These are phyloP conservation scores for Scaptomyza polygonia DNA, from an alignment of 2,888 invertebrate genomes.

Conservation along the genomic window DNA sequence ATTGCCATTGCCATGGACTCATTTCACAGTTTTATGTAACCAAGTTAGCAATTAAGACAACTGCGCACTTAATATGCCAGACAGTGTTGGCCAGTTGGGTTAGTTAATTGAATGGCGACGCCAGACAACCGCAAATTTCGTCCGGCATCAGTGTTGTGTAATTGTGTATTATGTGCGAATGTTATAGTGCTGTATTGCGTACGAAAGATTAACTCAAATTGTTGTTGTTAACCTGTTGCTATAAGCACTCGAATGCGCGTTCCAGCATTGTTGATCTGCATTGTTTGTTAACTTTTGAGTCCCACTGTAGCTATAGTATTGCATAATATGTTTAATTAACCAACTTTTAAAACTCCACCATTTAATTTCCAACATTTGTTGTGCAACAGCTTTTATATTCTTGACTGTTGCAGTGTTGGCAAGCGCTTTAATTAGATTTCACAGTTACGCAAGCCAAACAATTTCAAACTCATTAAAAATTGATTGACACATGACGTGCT, in stretches of 20 bases:
- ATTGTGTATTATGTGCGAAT: slow-evolving; percentile 6
- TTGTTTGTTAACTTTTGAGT: not conserved
- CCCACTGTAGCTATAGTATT: not conserved
- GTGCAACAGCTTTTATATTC: slow-evolving; percentile 12
- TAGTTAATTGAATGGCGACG: slow-evolving; percentile 45
- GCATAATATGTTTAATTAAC: not conserved
- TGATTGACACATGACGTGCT: slow-evolving; percentile 65
- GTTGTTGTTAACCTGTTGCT: not conserved
- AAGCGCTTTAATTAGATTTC: slow-evolving; percentile 41
- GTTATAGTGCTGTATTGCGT: not conserved
- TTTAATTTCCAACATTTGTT: not conserved
- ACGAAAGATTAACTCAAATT: not conserved
- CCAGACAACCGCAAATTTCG: slow-evolving; percentile 17
- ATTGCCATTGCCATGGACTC: slow-evolving; percentile 12
- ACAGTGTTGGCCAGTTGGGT: slow-evolving; percentile 34
- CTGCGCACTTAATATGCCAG: slow-evolving; percentile 52
- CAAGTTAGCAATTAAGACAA: slow-evolving; percentile 57
- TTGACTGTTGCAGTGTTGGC: slow-evolving; percentile 16
- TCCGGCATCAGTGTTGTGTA: slow-evolving; percentile 8
- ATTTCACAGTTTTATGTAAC: slow-evolving; percentile 47
- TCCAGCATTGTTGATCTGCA: too few relatives aligned
- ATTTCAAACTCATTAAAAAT: slow-evolving; percentile 82
- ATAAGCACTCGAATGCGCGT: not conserved
- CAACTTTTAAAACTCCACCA: not conserved
- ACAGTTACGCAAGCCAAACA: slow-evolving; percentile 54